Conservation (phyloP, 2,113 vertebrate species). For the Trochalopteron elliotii region DNA sequence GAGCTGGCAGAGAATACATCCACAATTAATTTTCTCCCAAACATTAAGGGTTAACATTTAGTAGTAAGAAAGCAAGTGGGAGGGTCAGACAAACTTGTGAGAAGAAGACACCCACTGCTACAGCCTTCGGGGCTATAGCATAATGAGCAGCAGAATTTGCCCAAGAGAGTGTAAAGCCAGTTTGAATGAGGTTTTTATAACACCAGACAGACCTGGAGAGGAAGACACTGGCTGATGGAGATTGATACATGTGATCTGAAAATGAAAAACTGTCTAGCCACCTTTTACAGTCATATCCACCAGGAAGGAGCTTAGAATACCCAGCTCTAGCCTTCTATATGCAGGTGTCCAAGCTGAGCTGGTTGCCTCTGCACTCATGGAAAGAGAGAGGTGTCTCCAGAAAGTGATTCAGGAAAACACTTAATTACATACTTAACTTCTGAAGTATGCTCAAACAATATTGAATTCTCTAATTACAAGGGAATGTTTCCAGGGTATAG, state of each 20-base stretch:
- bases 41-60: background rate
- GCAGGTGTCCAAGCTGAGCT: background rate
- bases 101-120: background rate
- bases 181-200: background rate
- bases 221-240: background rate
- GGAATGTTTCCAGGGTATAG: background rate
- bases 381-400: background rate
- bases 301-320: background rate
- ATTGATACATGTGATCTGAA: background rate
- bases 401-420: background rate
- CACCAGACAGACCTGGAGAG: background rate
- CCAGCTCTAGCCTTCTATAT: background rate
- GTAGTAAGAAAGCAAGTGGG: background rate
- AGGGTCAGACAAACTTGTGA: background rate
- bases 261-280: background rate
- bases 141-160: background rate
- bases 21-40: background rate
- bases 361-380: background rate
- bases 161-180: background rate
- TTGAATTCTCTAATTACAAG: background rate
- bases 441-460: background rate
- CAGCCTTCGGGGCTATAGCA: background rate
- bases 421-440: conserved; percentile 19
- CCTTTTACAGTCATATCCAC: background rate
- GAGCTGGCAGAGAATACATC: background rate